Evolutionary conservation across 2,797 vertebrate genomes (phyloP).

Genomic region (Valencia hispanica): DNA sequence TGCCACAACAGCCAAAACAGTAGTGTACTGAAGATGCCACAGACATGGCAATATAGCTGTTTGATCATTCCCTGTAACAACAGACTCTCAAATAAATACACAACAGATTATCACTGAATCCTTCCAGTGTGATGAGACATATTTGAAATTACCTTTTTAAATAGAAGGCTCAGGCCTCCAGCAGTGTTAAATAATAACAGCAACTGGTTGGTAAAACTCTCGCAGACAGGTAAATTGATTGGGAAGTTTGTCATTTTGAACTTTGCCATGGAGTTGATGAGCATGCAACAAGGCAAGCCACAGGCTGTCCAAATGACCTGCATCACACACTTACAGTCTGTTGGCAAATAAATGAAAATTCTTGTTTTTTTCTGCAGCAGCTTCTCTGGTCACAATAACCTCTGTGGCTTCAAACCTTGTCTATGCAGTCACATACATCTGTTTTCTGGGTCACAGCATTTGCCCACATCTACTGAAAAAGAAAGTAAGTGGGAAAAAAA

Average conservation of each 20-base stretch:
- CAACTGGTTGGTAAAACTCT: constrained; percentile 23
- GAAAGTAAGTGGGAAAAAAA: neutral
- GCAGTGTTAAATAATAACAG: constrained; percentile 12
- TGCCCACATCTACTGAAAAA: constrained; percentile 31
- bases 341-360: constrained; percentile 31
- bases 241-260: constrained; percentile 45
- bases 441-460: constrained; percentile 48
- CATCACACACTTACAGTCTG: constrained; percentile 29
- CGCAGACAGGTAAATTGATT: constrained; percentile 36
- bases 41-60: neutral
- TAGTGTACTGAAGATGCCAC: neutral
- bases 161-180: constrained; percentile 6
- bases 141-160: constrained; percentile 29
- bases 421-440: constrained; percentile 28
- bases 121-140: constrained; percentile 8
- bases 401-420: constrained; percentile 35
- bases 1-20: neutral
- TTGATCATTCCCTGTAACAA: neutral
- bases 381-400: constrained; percentile 28
- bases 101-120: neutral
- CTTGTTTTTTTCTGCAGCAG: constrained; percentile 32
- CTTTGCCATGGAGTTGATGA: constrained; percentile 41
- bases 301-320: constrained; percentile 36
- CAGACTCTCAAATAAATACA: neutral
- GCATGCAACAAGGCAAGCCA: constrained; percentile 35